A percentile compares a stretch with the other conserved stretches of the same genome.
phyloP scores from a whole-genome alignment of 2,888 invertebrate species.

The Mesorhabditis belari region DNA sequence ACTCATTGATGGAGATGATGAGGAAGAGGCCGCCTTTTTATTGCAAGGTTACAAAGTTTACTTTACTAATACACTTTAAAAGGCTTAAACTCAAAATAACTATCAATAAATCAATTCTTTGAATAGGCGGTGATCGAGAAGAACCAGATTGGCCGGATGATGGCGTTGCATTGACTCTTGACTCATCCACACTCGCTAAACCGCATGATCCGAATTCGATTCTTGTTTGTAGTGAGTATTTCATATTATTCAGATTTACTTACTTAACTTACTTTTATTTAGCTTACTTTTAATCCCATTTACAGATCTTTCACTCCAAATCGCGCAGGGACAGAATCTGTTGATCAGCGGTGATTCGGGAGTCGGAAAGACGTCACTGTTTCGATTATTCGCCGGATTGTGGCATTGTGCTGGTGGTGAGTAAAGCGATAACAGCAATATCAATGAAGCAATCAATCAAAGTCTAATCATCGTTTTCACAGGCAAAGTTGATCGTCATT shows the following conservation, averaged over 20 bases:
- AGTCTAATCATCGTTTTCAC: background rate
- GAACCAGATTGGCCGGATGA: conserved; percentile 46
- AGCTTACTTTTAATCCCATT: conserved; percentile 7
- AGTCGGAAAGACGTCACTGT: conserved; percentile 80
- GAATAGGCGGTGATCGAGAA: conserved; percentile 11
- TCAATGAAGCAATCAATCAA: too few relatives aligned
- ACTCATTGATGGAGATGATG: conserved; percentile 36
- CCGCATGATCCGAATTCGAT: conserved; percentile 36
- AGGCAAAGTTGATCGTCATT: conserved; percentile 47
- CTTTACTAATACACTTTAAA: background rate
- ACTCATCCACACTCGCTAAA: conserved; percentile 39
- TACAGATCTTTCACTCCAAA: conserved; percentile 56
- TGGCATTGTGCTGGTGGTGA: conserved; percentile 71
- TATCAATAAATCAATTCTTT: background rate
- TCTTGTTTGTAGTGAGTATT: conserved; percentile 29
- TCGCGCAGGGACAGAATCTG: conserved; percentile 59
- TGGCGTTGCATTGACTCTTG: conserved; percentile 45
- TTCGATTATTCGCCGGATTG: conserved; percentile 83
- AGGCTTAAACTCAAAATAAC: background rate
- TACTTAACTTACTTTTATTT: too few relatives aligned
- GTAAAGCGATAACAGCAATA: too few relatives aligned
- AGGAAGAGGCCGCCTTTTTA: conserved; percentile 43
- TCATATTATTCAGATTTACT: background rate
- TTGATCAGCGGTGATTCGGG: conserved; percentile 92
- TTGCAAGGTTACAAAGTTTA: conserved; percentile 19